These are phyloP conservation scores for Polymixis flavicincta DNA, from an alignment of 2,888 invertebrate genomes.

Conservation along the genomic window DNA sequence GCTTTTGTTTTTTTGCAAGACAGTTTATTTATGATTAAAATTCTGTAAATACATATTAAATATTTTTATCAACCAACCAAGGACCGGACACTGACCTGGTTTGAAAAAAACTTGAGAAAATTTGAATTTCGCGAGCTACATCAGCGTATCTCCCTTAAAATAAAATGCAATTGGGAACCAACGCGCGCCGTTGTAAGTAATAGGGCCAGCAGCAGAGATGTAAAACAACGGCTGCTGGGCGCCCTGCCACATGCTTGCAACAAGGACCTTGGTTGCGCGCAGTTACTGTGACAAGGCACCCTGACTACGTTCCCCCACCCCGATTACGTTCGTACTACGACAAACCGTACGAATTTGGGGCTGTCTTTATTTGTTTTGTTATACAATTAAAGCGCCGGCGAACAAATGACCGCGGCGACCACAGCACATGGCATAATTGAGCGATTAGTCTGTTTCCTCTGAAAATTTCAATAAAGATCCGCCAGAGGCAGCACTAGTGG, in stretches of 20 bases:
- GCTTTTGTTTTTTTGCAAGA: no score
- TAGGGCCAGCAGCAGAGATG: not conserved
- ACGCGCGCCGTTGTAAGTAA: not conserved
- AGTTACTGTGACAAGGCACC: not conserved
- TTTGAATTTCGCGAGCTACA: no score
- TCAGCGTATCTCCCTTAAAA: not conserved
- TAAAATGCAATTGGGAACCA: not conserved
- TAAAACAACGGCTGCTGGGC: not conserved
- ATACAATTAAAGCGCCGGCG: not conserved
- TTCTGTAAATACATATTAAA: no score
- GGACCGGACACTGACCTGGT: no score
- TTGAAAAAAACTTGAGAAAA: no score
- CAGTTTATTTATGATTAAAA: no score
- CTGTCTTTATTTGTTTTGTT: not conserved
- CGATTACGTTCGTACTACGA: not conserved
- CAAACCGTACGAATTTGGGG: no score
- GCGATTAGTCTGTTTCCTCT: no score
- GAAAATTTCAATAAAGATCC: no score
- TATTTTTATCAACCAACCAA: no score
- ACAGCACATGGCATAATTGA: not conserved
- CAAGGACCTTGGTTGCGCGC: not conserved
- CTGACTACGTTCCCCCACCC: no score
- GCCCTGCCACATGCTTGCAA: not conserved
- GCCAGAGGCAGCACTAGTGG: not conserved
- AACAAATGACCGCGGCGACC: not conserved